phyloP scores from a whole-genome alignment of 1,140 invertebrate species.

The Bombus superbus region DNA sequence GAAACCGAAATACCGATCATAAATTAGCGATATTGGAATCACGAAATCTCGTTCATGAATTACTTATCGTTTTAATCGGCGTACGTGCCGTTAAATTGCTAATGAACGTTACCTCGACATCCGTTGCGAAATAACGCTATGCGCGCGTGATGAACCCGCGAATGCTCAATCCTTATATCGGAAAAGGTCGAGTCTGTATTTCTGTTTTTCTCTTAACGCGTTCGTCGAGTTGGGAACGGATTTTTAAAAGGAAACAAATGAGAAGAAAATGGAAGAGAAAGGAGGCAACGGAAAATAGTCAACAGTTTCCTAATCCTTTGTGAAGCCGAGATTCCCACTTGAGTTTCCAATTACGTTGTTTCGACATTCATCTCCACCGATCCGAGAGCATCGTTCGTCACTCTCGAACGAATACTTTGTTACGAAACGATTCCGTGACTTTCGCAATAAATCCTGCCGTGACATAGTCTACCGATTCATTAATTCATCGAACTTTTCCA shows the following conservation, averaged over 20 bases:
- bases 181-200: background rate
- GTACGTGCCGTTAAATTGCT: constrained; percentile 27
- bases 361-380: constrained; percentile 25
- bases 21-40: constrained; percentile 43
- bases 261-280: background rate
- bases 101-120: constrained; percentile 12
- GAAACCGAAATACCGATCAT: constrained; percentile 14
- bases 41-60: constrained; percentile 48
- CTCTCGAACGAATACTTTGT: constrained; percentile 28
- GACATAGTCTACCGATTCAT: constrained; percentile 32
- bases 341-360: constrained; percentile 47
- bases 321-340: background rate
- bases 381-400: constrained; percentile 47
- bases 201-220: background rate
- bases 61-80: constrained; percentile 44
- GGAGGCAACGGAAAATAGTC: constrained; percentile 3
- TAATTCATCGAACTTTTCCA: constrained; percentile 37
- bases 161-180: background rate
- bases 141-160: background rate
- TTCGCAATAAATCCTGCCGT: constrained; percentile 23
- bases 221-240: background rate
- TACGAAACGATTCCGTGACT: constrained; percentile 2
- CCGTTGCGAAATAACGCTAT: background rate
- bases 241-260: background rate
- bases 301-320: constrained; percentile 6